Conservation (phyloP, 2,888 invertebrate genomes). For the Sicus ferrugineus region DNA sequence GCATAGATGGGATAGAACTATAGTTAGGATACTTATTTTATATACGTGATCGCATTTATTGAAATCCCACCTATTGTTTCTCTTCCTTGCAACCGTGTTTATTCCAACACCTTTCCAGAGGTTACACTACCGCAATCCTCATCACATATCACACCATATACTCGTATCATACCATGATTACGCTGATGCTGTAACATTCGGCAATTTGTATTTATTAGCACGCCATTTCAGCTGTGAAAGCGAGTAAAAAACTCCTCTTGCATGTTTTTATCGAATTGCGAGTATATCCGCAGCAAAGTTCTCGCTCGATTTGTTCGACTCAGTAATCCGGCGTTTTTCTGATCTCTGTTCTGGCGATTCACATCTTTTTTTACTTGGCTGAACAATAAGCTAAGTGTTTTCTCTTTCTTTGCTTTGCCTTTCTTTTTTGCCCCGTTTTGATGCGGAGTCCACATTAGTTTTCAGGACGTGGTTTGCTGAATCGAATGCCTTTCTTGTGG, state of each 20-base stretch:
- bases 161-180: background rate
- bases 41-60: too few relatives aligned
- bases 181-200: conserved; percentile 19
- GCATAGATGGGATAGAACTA: too few relatives aligned
- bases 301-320: conserved; percentile 58
- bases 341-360: conserved; percentile 42
- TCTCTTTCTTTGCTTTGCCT: background rate
- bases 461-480: background rate
- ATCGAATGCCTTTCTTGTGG: conserved; percentile 7
- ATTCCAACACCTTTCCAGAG: too few relatives aligned
- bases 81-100: too few relatives aligned
- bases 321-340: conserved; percentile 36
- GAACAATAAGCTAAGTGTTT: conserved; percentile 51
- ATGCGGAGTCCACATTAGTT: conserved; percentile 3
- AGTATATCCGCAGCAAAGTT: conserved; percentile 42
- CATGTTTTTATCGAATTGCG: conserved; percentile 44
- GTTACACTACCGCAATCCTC: too few relatives aligned
- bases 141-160: too few relatives aligned
- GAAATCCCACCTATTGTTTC: too few relatives aligned
- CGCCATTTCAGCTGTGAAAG: conserved; percentile 59
- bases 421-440: background rate
- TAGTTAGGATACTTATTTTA: too few relatives aligned
- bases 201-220: conserved; percentile 57
- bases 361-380: conserved; percentile 51
- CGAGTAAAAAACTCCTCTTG: conserved; percentile 56